These are phyloP conservation scores for Mustela lutreola DNA, from an alignment of 2,113 vertebrate species.

Conservation along the genomic window DNA sequence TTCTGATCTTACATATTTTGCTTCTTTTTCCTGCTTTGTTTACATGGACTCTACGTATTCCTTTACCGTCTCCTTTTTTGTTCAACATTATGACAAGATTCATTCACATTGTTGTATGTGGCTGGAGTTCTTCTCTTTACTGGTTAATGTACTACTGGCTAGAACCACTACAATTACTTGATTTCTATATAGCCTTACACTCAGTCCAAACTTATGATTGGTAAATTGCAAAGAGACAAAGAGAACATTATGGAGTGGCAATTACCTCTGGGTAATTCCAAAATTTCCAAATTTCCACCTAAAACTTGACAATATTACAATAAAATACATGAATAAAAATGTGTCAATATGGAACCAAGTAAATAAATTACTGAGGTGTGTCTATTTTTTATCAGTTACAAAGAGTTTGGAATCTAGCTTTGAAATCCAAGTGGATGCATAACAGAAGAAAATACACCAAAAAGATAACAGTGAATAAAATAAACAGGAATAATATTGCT, in stretches of 20 bases:
- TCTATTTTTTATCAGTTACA: background rate
- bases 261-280: background rate
- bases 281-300: background rate
- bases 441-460: background rate
- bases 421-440: background rate
- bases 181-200: background rate
- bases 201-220: background rate
- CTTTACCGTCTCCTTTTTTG: background rate
- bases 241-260: background rate
- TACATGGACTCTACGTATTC: background rate
- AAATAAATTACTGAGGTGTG: background rate
- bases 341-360: background rate
- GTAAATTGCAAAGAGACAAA: background rate
- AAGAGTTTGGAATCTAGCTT: background rate
- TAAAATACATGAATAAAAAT: slow-evolving; percentile 2
- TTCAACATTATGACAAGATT: background rate
- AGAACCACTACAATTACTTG: background rate
- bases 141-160: background rate
- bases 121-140: background rate
- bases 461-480: background rate
- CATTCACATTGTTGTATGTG: background rate
- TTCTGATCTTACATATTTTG: background rate
- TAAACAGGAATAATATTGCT: background rate
- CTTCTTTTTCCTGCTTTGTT: background rate
- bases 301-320: background rate